phyloP scores from a whole-genome alignment of 2,888 invertebrate species.

The Balanococcus diminutus region DNA sequence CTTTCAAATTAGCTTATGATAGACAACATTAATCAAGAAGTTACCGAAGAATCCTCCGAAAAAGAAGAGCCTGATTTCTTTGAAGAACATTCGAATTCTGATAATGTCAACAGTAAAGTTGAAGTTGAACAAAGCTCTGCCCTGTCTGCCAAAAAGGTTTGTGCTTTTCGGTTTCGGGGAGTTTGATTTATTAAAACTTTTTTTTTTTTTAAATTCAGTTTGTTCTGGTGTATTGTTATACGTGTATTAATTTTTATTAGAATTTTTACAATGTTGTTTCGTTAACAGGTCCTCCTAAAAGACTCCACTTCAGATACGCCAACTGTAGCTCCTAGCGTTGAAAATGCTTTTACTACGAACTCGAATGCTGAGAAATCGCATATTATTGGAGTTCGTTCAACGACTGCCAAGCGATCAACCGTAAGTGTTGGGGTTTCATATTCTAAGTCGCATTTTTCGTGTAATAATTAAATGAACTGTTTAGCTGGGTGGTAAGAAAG shows the following conservation, averaged over 20 bases:
- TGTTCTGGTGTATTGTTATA: not conserved
- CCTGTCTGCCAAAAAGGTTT: conserved; percentile 48
- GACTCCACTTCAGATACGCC: not conserved
- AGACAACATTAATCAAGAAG: conserved; percentile 36
- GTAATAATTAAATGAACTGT: conserved; percentile 55
- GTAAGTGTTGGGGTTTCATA: not conserved
- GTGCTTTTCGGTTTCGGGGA: conserved; percentile 11
- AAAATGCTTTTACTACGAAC: conserved; percentile 49
- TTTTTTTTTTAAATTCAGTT: not conserved
- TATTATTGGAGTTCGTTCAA: conserved; percentile 44
- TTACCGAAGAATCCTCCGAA: not conserved
- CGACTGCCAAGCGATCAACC: conserved; percentile 27
- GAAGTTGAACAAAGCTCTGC: conserved; percentile 37
- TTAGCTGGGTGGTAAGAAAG: conserved; percentile 85
- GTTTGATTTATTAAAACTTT: not conserved
- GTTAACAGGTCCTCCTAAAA: not conserved
- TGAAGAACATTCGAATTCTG: conserved; percentile 69
- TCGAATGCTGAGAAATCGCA: conserved; percentile 40
- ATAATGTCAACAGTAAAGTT: conserved; percentile 45
- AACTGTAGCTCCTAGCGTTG: conserved; percentile 47
- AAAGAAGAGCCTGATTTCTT: conserved; percentile 69
- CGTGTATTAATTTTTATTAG: not conserved
- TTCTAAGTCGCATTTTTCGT: not conserved
- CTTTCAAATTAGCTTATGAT: conserved; percentile 44
- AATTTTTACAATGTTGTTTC: conserved; percentile 2